phyloP scores from a whole-genome alignment of 2,888 invertebrate species.

The Polietes domitor region DNA sequence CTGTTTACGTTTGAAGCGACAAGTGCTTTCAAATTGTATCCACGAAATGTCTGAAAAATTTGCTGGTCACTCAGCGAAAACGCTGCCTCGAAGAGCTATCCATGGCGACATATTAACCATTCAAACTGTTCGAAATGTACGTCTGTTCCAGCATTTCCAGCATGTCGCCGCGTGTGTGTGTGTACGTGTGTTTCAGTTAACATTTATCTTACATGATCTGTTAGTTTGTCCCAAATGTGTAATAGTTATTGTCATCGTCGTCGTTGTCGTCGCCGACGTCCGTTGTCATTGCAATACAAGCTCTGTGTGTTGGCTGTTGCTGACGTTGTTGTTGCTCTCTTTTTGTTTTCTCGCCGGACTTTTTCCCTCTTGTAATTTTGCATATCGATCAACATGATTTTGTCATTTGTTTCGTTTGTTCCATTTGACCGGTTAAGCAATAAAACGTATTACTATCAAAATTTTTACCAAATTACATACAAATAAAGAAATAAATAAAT shows the following conservation, averaged over 20 bases:
- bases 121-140: neutral
- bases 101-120: slow-evolving; percentile 31
- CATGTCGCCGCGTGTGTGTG: slow-evolving; percentile 4
- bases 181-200: slow-evolving; percentile 16
- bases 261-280: too few species aligned
- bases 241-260: slow-evolving; percentile 30
- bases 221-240: slow-evolving; percentile 45
- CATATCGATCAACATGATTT: slow-evolving; percentile 67
- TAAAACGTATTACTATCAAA: slow-evolving; percentile 64
- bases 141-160: slow-evolving; percentile 21
- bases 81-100: slow-evolving; percentile 1
- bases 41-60: slow-evolving; percentile 50
- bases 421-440: slow-evolving; percentile 50
- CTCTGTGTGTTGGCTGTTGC: slow-evolving; percentile 30
- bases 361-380: slow-evolving; percentile 57
- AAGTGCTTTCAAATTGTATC: slow-evolving; percentile 65
- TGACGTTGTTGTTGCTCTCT: slow-evolving; percentile 5
- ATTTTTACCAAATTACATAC: slow-evolving; percentile 61
- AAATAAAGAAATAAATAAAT: too few species aligned
- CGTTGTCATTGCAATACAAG: too few species aligned
- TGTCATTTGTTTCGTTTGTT: slow-evolving; percentile 67
- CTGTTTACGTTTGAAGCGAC: slow-evolving; percentile 58
- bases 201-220: slow-evolving; percentile 32
- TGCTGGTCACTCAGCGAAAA: slow-evolving; percentile 48
- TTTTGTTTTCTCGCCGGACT: slow-evolving; percentile 40